A percentile compares a stretch with the other conserved stretches of the same genome.
These are phyloP conservation scores for Apodemia zela DNA, from an alignment of 2,888 invertebrate genomes.

Conservation along the genomic window DNA sequence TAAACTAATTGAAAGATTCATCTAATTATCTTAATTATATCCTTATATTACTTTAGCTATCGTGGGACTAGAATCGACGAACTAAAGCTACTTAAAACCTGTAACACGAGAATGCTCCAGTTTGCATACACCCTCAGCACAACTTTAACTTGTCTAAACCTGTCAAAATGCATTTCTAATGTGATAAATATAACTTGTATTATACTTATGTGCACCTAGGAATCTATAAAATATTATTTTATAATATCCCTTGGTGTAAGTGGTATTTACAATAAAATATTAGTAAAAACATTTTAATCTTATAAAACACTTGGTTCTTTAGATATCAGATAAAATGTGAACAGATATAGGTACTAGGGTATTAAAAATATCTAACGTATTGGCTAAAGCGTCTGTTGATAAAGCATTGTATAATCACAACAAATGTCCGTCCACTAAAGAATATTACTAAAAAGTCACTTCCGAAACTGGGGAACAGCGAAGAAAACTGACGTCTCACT, in stretches of 20 bases:
- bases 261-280: conserved; percentile 44
- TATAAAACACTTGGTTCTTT: conserved; percentile 59
- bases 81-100: too few relatives aligned
- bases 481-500: conserved; percentile 69
- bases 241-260: conserved; percentile 25
- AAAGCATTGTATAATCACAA: conserved; percentile 78
- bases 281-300: conserved; percentile 52
- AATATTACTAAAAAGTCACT: conserved; percentile 72
- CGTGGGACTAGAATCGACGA: too few relatives aligned
- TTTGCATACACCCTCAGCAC: not conserved
- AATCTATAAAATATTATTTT: conserved; percentile 25
- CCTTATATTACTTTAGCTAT: too few relatives aligned
- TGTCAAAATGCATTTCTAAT: conserved; percentile 4
- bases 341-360: conserved; percentile 42
- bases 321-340: conserved; percentile 39
- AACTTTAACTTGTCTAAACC: not conserved
- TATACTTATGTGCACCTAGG: conserved; percentile 18
- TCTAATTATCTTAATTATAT: too few relatives aligned
- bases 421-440: conserved; percentile 72
- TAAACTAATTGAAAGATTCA: too few relatives aligned
- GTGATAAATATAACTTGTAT: conserved; percentile 19
- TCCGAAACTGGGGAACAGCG: conserved; percentile 78
- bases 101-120: not conserved
- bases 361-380: conserved; percentile 73
- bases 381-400: conserved; percentile 74